Percentiles rank a stretch among this genome's conserved stretches.
Conservation (phyloP, 53 echinoderm and acorn worm genomes). For the Echinarachnius parma region DNA sequence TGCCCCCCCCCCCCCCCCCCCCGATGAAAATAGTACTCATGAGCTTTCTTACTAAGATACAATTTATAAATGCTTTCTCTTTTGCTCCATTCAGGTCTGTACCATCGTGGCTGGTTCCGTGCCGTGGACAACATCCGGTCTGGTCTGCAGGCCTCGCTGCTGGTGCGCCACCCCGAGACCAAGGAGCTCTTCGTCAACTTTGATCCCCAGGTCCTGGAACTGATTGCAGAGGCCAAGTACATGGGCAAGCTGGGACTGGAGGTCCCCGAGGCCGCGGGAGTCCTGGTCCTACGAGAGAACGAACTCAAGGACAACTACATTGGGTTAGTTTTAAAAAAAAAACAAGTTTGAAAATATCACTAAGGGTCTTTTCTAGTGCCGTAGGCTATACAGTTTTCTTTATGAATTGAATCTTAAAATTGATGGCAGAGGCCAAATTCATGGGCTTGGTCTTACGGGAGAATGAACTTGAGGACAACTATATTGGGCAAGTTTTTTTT, state of each 20-base stretch:
- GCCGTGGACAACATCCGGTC: constrained; percentile 98
- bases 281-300: constrained; percentile 74
- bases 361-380: too few relatives aligned
- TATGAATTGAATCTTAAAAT: too few relatives aligned
- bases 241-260: constrained; percentile 92
- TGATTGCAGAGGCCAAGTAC: constrained; percentile 98
- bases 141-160: constrained; percentile 90
- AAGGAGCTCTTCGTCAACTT: constrained; percentile 99
- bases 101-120: constrained; percentile 93
- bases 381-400: too few relatives aligned
- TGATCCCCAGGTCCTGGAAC: constrained; percentile 97
- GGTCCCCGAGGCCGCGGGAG: constrained; percentile 84
- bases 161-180: constrained; percentile 96
- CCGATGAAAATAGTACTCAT: too few relatives aligned
- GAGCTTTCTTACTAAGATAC: too few relatives aligned
- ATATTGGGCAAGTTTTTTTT: constrained; percentile 76
- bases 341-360: too few relatives aligned
- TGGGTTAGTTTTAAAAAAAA: constrained; percentile 77
- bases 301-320: constrained; percentile 80
- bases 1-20: too few relatives aligned
- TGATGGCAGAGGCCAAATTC: constrained; percentile 98
- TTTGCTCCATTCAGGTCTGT: constrained; percentile 53
- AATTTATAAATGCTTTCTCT: too few relatives aligned
- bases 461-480: constrained; percentile 70
- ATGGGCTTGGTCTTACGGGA: constrained; percentile 82